Percentiles rank a stretch among this genome's conserved stretches.
These are phyloP conservation scores for Neomicropteryx cornuta DNA, from an alignment of 1,140 invertebrate species.

Conservation along the genomic window DNA sequence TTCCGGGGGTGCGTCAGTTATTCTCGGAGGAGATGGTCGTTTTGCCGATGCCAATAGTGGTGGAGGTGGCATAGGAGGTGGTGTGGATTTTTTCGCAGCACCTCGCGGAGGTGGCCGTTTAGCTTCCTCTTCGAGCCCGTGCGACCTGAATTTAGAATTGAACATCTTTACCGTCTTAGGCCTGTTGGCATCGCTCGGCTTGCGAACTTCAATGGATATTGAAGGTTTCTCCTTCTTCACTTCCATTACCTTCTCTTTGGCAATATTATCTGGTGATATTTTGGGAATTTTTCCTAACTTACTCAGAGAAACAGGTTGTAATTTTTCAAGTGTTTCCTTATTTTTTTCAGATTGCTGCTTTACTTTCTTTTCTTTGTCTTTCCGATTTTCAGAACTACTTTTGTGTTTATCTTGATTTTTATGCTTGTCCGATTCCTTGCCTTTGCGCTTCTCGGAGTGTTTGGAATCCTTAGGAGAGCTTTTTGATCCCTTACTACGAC, in stretches of 20 bases:
- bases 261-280: conserved; percentile 33
- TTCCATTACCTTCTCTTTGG: conserved; percentile 32
- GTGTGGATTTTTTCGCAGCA: conserved; percentile 46
- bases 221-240: conserved; percentile 58
- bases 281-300: conserved; percentile 70
- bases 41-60: conserved; percentile 41
- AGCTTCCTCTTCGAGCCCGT: conserved; percentile 70
- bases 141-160: conserved; percentile 77
- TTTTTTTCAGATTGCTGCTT: conserved; percentile 52
- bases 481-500: conserved; percentile 3
- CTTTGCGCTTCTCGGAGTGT: conserved; percentile 18
- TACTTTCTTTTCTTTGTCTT: conserved; percentile 31
- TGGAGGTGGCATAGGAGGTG: conserved; percentile 34
- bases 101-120: conserved; percentile 62
- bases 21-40: conserved; percentile 48
- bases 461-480: too few relatives aligned
- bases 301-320: conserved; percentile 49
- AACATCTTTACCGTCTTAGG: conserved; percentile 83
- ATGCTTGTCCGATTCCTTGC: conserved; percentile 25
- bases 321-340: conserved; percentile 53
- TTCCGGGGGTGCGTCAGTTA: conserved; percentile 45
- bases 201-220: conserved; percentile 67
- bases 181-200: conserved; percentile 49
- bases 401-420: conserved; percentile 35
- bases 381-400: conserved; percentile 12